Percentiles rank a stretch among this genome's conserved stretches.
phyloP scores from a whole-genome alignment of 2,797 vertebrate species.

The Macropodus opercularis region DNA sequence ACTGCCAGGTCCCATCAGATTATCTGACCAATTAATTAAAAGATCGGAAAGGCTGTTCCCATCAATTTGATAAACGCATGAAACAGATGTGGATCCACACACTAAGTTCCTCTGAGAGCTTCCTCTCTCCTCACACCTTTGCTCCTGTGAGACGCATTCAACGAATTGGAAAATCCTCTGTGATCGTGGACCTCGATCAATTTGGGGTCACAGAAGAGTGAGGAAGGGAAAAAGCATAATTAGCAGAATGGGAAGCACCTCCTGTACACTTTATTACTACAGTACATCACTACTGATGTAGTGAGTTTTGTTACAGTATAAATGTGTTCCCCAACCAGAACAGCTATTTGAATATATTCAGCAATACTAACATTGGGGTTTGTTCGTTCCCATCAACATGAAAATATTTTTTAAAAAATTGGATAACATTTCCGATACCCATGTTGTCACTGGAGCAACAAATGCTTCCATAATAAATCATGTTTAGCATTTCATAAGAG shows the following conservation, averaged over 20 bases:
- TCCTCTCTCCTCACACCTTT: background rate
- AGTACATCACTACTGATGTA: too few species aligned
- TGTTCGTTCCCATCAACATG: conserved; percentile 17
- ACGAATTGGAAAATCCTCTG: background rate
- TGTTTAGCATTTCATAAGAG: too few species aligned
- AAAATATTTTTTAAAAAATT: too few species aligned
- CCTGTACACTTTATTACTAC: background rate
- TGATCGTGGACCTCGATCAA: background rate
- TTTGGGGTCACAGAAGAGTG: background rate
- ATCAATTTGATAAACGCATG: background rate
- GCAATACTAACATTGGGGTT: too few species aligned
- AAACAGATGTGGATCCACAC: background rate
- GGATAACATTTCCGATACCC: too few species aligned
- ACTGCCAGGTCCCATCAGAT: background rate
- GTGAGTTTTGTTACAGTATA: too few species aligned
- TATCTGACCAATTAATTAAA: background rate
- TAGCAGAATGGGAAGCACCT: background rate
- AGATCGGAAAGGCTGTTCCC: background rate
- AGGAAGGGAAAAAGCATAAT: background rate
- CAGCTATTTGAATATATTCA: too few species aligned
- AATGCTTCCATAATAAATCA: too few species aligned
- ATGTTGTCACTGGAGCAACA: too few species aligned
- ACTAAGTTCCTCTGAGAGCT: background rate
- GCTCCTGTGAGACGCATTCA: background rate
- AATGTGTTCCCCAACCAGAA: too few species aligned